Conservation (phyloP, 2,888 invertebrate species). For the Oithona nana region DNA sequence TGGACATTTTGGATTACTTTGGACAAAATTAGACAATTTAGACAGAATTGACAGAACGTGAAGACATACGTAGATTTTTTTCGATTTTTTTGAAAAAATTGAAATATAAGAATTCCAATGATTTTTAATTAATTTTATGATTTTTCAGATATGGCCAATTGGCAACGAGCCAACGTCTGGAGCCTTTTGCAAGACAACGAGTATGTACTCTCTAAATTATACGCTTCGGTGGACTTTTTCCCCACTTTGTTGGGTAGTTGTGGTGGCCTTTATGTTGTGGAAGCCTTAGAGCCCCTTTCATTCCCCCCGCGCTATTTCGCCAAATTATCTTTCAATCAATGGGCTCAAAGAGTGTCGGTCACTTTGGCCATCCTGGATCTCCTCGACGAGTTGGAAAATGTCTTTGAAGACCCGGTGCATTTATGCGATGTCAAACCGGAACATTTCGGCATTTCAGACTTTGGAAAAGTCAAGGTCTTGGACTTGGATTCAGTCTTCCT, state of each 20-base stretch:
- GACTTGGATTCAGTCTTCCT: slow-evolving; percentile 8
- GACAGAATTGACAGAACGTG: neutral
- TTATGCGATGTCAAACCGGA: slow-evolving; percentile 15
- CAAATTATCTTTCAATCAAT: neutral
- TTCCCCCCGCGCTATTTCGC: neutral
- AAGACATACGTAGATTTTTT: too few relatives aligned
- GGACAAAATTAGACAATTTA: too few relatives aligned
- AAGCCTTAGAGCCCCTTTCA: neutral
- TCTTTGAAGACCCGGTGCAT: slow-evolving; percentile 2
- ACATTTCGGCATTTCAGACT: slow-evolving; percentile 10
- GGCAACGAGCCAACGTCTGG: neutral
- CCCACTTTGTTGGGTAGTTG: slow-evolving; percentile 10
- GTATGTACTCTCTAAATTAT: neutral
- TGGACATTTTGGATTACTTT: too few relatives aligned
- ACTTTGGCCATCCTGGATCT: slow-evolving; percentile 6
- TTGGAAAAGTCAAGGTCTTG: neutral
- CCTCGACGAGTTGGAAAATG: slow-evolving; percentile 1
- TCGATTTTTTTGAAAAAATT: too few relatives aligned
- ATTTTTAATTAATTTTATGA: too few relatives aligned
- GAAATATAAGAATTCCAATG: too few relatives aligned
- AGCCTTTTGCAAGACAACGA: slow-evolving; percentile 10
- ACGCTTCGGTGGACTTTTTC: neutral
- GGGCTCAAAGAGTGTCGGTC: neutral
- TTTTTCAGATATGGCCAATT: neutral
- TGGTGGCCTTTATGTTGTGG: slow-evolving; percentile 7